These are phyloP conservation scores for Platerodrilus igneus DNA, from an alignment of 2,888 invertebrate species.

Conservation along the genomic window DNA sequence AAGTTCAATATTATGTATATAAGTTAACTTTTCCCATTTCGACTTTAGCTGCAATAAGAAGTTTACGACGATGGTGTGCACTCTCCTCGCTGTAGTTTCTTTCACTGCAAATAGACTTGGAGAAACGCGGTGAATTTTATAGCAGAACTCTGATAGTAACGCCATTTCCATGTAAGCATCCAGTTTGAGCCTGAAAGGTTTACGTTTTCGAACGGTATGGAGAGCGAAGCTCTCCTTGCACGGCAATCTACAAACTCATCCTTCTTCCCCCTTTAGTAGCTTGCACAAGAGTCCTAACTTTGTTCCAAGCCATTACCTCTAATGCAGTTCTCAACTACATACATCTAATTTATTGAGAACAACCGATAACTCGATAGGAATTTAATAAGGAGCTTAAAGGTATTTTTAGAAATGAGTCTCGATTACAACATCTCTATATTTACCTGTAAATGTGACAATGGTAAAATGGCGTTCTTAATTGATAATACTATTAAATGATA, in stretches of 20 bases:
- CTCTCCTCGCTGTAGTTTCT: slow-evolving; percentile 21
- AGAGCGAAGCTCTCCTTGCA: slow-evolving; percentile 23
- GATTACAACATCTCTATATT: slow-evolving; percentile 18
- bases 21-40: slow-evolving; percentile 16
- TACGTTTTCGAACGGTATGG: slow-evolving; percentile 23
- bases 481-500: too few relatives aligned
- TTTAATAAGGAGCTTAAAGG: slow-evolving; percentile 26
- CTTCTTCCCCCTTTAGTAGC: slow-evolving; percentile 17
- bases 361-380: slow-evolving; percentile 26
- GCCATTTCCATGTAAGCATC: slow-evolving; percentile 25
- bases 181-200: slow-evolving; percentile 22
- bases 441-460: neutral
- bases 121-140: slow-evolving; percentile 23
- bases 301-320: slow-evolving; percentile 33
- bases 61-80: slow-evolving; percentile 22
- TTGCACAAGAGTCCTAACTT: slow-evolving; percentile 29
- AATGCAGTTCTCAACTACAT: slow-evolving; percentile 32
- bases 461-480: too few relatives aligned
- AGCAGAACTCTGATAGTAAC: slow-evolving; percentile 25
- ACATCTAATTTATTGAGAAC: slow-evolving; percentile 26
- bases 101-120: slow-evolving; percentile 24
- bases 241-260: slow-evolving; percentile 25
- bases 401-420: slow-evolving; percentile 22
- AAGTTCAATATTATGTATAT: slow-evolving; percentile 15
- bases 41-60: slow-evolving; percentile 20